Evolutionary conservation across 2,888 invertebrate species (phyloP), one percentile per base, ranked within the genome.

Genomic region (Drosophila robusta): DNA sequence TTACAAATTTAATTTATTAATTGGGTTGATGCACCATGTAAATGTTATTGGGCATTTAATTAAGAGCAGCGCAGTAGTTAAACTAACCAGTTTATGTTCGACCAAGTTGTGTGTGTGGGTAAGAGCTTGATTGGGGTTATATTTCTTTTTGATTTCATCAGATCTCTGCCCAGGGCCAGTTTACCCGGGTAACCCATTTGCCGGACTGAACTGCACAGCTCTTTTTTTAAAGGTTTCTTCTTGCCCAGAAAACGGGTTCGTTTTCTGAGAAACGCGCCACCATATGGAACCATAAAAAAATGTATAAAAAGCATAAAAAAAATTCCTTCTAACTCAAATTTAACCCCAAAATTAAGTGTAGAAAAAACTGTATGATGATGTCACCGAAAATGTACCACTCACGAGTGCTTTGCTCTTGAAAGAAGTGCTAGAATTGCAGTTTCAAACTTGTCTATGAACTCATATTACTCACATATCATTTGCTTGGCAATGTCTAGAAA

Each of bases 1-100:
- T 80, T 61, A 75, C 58, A 60, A 64, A 62, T 58, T 62, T 38
- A 72, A 65, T 78, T 73, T 63, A 75, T 72, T 70, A 70, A 83
- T 73, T 75, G 60, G 63, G 49, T 70, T 64, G 50, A 64, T 61
- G 57, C 55, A 39, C 24, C 42, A 18, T 57, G 54, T 69, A 67
- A 71, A 66, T 45, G 56, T 73, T 47, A 66, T 68, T 61, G 58
- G 58, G 55, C 52, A 44, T 47, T 62, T 44, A 46, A 61, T 65
- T 58, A 51, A 55, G 12, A 34, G 12, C 34, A 34, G 42, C 29
- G 14, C 44, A 41, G 16, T 14, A 22, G n/a, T 22, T 3, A 34
- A 49, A 22, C 9, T n/a, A 49, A 67, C 8, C 32, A 39, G 22
- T 29, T 68, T 32, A 34, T 4, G 34, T 34, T 34, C 4, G 12